Conservation (phyloP, 2,888 invertebrate species). For the Morinoia aosen region DNA sequence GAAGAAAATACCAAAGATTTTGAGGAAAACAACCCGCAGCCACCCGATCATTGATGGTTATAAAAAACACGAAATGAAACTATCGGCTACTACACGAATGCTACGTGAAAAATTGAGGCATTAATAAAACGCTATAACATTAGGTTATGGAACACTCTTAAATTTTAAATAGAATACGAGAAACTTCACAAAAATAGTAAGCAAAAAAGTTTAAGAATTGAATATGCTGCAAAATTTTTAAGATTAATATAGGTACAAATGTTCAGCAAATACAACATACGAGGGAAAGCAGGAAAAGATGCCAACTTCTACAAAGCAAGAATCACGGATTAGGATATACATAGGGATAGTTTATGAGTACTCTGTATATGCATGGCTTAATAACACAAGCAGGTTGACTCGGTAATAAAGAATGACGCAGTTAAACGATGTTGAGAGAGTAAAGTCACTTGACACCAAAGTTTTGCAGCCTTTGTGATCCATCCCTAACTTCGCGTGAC, state of each 20-base stretch:
- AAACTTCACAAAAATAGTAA: neutral
- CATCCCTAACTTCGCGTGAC: neutral
- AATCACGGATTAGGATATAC: neutral
- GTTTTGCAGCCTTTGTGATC: neutral
- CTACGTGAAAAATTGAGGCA: neutral
- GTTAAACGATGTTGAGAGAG: neutral
- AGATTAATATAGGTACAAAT: neutral
- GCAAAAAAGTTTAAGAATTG: neutral
- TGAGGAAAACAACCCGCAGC: neutral
- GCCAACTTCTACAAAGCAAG: neutral
- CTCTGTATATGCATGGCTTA: conserved; percentile 14
- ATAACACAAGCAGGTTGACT: neutral
- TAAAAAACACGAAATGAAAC: neutral
- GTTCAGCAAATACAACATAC: neutral
- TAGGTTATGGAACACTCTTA: neutral
- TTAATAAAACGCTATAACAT: neutral
- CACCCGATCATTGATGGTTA: neutral
- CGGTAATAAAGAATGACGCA: neutral
- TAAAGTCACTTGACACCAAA: neutral
- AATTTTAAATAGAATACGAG: neutral
- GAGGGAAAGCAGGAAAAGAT: neutral
- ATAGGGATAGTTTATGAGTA: neutral
- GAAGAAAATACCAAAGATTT: neutral
- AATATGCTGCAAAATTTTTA: neutral
- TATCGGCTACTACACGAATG: neutral